Percentiles rank a stretch among this genome's conserved stretches.
phyloP scores from a whole-genome alignment of 2,797 vertebrate genomes.

The Hypotaenidia okinawae region DNA sequence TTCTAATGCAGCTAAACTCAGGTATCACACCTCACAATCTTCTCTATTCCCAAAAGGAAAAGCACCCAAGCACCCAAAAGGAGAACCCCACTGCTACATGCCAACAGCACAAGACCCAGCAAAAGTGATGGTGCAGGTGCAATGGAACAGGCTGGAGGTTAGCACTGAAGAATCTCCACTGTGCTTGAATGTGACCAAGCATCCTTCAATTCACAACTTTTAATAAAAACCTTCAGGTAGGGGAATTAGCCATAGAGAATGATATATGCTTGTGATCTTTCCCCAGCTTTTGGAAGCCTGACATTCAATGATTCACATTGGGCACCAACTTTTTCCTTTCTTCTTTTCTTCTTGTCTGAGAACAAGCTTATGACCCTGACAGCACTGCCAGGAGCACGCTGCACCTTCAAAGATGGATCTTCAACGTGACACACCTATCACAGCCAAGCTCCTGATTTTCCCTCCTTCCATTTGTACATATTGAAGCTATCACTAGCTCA shows the following conservation, averaged over 20 bases:
- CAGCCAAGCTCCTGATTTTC: neutral
- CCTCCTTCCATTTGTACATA: neutral
- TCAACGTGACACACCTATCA: accelerated
- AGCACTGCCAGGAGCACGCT: neutral
- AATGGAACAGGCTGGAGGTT: neutral
- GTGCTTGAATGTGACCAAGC: neutral
- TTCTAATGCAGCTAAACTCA: neutral
- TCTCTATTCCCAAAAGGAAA: neutral
- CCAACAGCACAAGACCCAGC: neutral
- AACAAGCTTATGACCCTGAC: neutral
- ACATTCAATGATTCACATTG: neutral
- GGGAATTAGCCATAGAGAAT: neutral
- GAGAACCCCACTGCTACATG: neutral
- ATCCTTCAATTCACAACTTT: neutral
- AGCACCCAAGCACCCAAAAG: neutral
- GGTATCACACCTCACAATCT: neutral
- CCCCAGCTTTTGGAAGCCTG: neutral
- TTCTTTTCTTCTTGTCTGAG: neutral
- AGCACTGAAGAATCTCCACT: neutral
- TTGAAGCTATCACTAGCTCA: neutral
- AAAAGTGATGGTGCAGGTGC: neutral
- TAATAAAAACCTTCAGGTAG: neutral
- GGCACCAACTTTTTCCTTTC: too few species aligned
- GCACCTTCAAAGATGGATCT: neutral
- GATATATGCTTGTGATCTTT: neutral